phyloP scores from a whole-genome alignment of 2,113 vertebrate genomes.

The Vidua macroura region DNA sequence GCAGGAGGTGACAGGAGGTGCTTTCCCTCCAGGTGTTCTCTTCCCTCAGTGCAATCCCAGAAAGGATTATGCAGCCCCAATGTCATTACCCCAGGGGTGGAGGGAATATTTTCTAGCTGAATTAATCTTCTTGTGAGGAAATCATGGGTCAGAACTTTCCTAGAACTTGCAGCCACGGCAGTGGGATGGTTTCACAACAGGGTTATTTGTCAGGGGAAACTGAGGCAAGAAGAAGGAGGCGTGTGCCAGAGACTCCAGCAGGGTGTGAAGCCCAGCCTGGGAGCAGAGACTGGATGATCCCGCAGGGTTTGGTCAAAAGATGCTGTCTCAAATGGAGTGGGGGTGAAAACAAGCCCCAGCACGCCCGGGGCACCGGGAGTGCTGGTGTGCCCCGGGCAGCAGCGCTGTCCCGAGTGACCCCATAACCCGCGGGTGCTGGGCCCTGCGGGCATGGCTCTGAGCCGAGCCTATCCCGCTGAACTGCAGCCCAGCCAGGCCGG shows the following conservation, averaged over 20 bases:
- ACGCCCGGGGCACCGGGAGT: not conserved
- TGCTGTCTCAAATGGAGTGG: rapidly evolving
- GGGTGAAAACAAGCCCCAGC: not conserved
- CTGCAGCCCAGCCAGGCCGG: not conserved
- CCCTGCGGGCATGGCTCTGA: rapidly evolving
- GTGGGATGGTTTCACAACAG: not conserved
- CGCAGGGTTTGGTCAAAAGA: not conserved
- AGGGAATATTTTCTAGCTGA: not conserved
- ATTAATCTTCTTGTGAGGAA: not conserved
- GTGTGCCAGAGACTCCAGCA: not conserved
- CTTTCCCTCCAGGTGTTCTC: not conserved
- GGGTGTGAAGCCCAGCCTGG: not conserved
- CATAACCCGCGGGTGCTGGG: rapidly evolving
- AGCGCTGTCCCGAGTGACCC: rapidly evolving
- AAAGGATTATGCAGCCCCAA: not conserved
- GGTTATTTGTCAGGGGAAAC: not conserved
- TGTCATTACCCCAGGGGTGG: not conserved
- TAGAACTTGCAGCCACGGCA: not conserved
- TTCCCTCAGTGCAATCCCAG: not conserved
- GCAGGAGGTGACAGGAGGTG: not conserved
- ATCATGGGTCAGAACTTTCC: not conserved
- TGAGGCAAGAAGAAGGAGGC: not conserved
- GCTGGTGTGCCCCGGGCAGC: not conserved
- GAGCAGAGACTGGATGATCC: not conserved
- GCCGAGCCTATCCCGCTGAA: not conserved